phyloP scores from a whole-genome alignment of 1,140 invertebrate species.

The Heliconius melpomene region DNA sequence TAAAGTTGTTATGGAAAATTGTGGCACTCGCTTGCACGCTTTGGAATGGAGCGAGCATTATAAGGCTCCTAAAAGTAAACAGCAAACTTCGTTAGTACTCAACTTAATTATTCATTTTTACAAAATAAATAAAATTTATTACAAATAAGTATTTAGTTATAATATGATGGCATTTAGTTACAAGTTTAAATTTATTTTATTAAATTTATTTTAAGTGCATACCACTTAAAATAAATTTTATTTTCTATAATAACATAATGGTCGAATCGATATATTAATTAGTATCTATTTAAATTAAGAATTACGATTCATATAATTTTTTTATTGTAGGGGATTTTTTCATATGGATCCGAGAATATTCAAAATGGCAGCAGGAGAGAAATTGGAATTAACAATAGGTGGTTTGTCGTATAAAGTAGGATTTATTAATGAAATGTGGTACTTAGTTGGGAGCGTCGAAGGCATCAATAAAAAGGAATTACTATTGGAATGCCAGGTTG shows the following conservation, averaged over 20 bases:
- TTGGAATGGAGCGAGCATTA: slow-evolving; percentile 73
- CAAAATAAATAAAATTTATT: too few relatives aligned
- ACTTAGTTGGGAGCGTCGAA: slow-evolving; percentile 70
- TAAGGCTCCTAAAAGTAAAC: slow-evolving; percentile 68
- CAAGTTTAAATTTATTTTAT: too few relatives aligned
- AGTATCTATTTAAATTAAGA: not conserved
- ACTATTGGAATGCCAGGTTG: slow-evolving; percentile 64
- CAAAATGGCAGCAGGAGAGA: slow-evolving; percentile 71
- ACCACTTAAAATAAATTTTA: too few relatives aligned
- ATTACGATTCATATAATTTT: not conserved
- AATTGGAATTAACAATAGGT: slow-evolving; percentile 61
- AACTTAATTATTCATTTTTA: too few relatives aligned
- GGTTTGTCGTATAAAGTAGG: slow-evolving; percentile 63
- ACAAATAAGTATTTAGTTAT: too few relatives aligned
- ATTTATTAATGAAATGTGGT: slow-evolving; percentile 71
- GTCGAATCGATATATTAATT: too few relatives aligned
- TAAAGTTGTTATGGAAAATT: slow-evolving; percentile 69
- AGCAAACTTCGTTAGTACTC: slow-evolving; percentile 52
- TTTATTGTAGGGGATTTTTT: slow-evolving; percentile 58
- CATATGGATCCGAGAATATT: slow-evolving; percentile 64
- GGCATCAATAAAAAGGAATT: slow-evolving; percentile 76
- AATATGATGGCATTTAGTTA: too few relatives aligned
- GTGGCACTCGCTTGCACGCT: slow-evolving; percentile 63
- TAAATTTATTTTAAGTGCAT: too few relatives aligned
- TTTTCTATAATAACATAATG: too few relatives aligned